These are phyloP conservation scores for Melospiza georgiana DNA, from an alignment of 2,113 vertebrate genomes.

Conservation along the genomic window DNA sequence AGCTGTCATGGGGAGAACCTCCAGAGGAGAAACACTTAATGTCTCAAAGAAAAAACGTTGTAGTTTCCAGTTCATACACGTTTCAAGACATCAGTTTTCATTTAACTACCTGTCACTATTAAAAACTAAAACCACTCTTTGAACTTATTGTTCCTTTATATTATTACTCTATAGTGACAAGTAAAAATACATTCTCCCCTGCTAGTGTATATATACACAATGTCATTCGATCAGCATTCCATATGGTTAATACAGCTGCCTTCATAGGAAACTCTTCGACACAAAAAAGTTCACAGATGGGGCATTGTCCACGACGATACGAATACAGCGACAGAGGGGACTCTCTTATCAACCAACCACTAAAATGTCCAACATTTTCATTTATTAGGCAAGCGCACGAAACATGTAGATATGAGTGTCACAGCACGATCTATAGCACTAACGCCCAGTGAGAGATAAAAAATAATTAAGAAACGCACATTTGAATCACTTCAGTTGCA, in stretches of 20 bases:
- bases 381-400: background rate
- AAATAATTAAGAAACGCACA: background rate
- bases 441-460: background rate
- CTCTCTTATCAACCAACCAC: background rate
- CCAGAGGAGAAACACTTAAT: background rate
- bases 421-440: rapidly evolving
- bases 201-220: rapidly evolving
- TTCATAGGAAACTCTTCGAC: background rate
- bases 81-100: background rate
- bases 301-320: rapidly evolving
- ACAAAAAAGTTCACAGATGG: background rate
- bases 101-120: background rate
- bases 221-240: background rate
- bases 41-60: background rate
- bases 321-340: rapidly evolving
- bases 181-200: background rate
- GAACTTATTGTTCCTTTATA: background rate
- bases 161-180: background rate
- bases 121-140: background rate
- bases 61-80: background rate
- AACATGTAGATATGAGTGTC: no score
- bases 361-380: background rate
- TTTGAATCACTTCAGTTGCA: background rate
- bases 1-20: background rate
- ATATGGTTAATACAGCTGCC: background rate